phyloP scores from a whole-genome alignment of 2,113 vertebrate species.

The Daphoenositta chrysoptera region DNA sequence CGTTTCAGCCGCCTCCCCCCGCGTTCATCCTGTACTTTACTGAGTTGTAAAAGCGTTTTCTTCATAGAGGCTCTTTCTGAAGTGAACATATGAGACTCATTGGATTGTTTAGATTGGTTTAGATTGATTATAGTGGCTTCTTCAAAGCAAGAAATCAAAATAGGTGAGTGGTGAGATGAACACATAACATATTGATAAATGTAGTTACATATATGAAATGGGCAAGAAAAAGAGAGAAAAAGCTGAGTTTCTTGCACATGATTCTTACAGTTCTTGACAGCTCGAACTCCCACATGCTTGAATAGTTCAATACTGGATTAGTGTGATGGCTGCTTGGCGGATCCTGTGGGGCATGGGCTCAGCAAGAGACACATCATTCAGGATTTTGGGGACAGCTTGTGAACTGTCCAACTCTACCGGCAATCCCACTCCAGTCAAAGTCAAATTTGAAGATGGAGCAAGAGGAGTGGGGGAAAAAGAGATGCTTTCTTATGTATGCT shows the following conservation, averaged over 20 bases:
- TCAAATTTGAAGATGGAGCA: not conserved
- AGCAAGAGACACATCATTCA: not conserved
- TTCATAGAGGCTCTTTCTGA: not conserved
- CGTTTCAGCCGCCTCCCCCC: not conserved
- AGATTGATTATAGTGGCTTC: not conserved
- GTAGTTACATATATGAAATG: constrained; percentile 37
- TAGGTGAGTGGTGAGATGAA: not conserved
- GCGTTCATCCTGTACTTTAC: rapidly evolving
- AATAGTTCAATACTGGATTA: constrained; percentile 69
- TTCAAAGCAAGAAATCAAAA: constrained; percentile 35
- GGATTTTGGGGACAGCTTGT: constrained; percentile 23
- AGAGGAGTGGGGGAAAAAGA: rapidly evolving
- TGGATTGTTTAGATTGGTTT: constrained; percentile 4
- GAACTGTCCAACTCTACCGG: not conserved
- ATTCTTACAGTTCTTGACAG: constrained; percentile 66
- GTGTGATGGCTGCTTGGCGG: constrained; percentile 39
- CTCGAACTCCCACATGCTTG: constrained; percentile 60
- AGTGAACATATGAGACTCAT: not conserved
- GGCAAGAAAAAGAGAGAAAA: constrained; percentile 34
- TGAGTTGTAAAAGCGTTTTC: not conserved
- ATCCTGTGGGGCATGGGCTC: not conserved
- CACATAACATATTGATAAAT: constrained; percentile 33
- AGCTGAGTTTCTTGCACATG: constrained; percentile 14
- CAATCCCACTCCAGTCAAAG: not conserved
- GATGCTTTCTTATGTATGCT: not conserved